Evolutionary conservation across 2,888 invertebrate species (phyloP).

Genomic region (Neoscelio sp.): DNA sequence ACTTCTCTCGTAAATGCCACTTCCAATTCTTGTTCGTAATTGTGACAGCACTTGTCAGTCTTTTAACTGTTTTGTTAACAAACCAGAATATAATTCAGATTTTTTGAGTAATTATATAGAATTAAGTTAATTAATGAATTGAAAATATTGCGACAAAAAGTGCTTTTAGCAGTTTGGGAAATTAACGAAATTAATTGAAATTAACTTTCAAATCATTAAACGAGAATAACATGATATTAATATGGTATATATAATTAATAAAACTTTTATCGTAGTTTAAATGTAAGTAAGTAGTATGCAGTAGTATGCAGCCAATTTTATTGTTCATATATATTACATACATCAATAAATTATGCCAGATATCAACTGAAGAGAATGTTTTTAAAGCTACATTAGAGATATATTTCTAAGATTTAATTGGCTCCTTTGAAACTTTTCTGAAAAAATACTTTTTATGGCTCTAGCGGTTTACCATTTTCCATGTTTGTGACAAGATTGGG

Average conservation of each 20-base stretch:
- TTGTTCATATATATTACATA: too few relatives aligned
- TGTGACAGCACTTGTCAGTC: conserved; percentile 55
- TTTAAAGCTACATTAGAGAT: background rate
- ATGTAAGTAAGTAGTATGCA: too few relatives aligned
- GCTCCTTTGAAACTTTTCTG: background rate
- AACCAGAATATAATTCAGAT: conserved; percentile 41
- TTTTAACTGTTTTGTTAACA: conserved; percentile 58
- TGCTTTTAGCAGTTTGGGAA: too few relatives aligned
- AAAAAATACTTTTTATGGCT: conserved; percentile 10
- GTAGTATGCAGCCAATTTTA: too few relatives aligned
- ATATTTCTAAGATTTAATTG: background rate
- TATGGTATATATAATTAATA: too few relatives aligned
- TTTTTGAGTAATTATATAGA: conserved; percentile 24
- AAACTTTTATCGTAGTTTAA: too few relatives aligned
- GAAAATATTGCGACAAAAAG: too few relatives aligned
- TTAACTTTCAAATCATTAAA: too few relatives aligned
- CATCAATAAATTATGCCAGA: background rate
- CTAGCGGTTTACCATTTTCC: background rate
- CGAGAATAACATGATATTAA: too few relatives aligned
- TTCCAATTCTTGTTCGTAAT: conserved; percentile 63
- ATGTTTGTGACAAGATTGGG: background rate
- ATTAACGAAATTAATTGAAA: too few relatives aligned
- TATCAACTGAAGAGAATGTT: background rate
- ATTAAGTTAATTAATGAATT: conserved; percentile 44
- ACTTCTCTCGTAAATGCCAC: conserved; percentile 63